Conservation (phyloP, 2,888 invertebrate species). For the Cynaeus angustus region DNA sequence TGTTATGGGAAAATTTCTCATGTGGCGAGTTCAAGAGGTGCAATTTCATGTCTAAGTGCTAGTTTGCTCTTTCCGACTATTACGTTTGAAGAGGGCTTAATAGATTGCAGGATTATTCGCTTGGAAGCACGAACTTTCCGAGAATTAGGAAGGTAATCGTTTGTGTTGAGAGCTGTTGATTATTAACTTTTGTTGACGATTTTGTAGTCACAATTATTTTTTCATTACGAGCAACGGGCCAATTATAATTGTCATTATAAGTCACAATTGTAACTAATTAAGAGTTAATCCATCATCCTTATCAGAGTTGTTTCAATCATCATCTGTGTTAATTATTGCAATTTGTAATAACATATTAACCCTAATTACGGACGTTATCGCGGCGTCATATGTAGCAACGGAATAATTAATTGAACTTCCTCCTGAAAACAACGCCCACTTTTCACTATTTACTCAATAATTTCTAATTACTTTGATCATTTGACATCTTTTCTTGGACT, state of each 20-base stretch:
- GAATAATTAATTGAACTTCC: not conserved
- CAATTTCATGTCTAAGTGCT: conserved; percentile 26
- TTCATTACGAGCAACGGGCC: not conserved
- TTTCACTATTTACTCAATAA: not conserved
- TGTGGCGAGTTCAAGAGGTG: conserved; percentile 11
- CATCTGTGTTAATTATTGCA: conserved; percentile 4
- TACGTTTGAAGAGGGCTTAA: conserved; percentile 19
- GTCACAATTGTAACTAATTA: not conserved
- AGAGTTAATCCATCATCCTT: conserved; percentile 4
- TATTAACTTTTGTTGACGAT: no score
- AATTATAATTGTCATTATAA: not conserved
- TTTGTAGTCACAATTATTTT: not conserved
- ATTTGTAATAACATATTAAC: conserved; percentile 4
- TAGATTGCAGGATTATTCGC: conserved; percentile 26
- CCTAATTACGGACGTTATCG: not conserved
- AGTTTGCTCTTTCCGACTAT: conserved; percentile 19
- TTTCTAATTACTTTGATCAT: conserved; percentile 1
- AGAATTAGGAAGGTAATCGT: conserved; percentile 23
- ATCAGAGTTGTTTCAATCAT: not conserved
- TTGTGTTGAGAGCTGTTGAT: conserved; percentile 5
- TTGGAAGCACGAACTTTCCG: conserved; percentile 24
- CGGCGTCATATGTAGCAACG: not conserved
- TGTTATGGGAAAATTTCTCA: conserved; percentile 24
- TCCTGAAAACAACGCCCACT: not conserved
- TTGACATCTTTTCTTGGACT: not conserved